Evolutionary conservation across 2,888 invertebrate species (phyloP), one percentile per base, ranked within the genome.

Genomic region (Anthrax anthrax): DNA sequence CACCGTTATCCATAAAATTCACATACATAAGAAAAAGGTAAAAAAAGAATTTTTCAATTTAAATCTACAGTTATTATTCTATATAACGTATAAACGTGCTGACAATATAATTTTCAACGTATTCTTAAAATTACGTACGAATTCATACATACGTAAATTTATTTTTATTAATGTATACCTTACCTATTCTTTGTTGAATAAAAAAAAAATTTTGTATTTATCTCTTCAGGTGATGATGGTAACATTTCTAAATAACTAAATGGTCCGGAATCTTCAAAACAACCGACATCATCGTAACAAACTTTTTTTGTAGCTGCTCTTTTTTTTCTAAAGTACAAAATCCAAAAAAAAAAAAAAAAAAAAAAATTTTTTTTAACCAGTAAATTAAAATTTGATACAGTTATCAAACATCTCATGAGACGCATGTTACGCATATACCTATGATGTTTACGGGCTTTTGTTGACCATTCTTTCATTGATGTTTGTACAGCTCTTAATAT

Each of bases 191-290:
- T 70, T 2, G 77, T 77, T 1, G 82, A 82, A 65, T 82, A 87
- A 51, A 89, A 72, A 42, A 82, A 74, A 67, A 84, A 90, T 67
- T 81, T 81, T 0, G 91, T 91, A 55, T 81, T 81, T 52, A 94
- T 85, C 60, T 89, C 88, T 62, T 86, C 84, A 0, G 90, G 90
- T 18, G 84, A 72, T 44, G 83, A 82, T 4, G 92, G 92, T 48
- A 91, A 68, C 72, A 88, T 88, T 70, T 91, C 91, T 65, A 92
- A 70, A 62, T 91, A 91, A 45, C 87, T 84, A 63, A 88, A 90
- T 0, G 90, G 86, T 0, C 91, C 92, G 4, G 86, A 80, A 59
- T 90, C 88, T 60, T 88, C 84, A 70, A 92, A 94, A 61, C 95
- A 95, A 10, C 94, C 94, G 44, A 94, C 75, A 51, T 87, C 86